Conservation (phyloP, 2,888 invertebrate genomes). For the Himalopsyche anomala region DNA sequence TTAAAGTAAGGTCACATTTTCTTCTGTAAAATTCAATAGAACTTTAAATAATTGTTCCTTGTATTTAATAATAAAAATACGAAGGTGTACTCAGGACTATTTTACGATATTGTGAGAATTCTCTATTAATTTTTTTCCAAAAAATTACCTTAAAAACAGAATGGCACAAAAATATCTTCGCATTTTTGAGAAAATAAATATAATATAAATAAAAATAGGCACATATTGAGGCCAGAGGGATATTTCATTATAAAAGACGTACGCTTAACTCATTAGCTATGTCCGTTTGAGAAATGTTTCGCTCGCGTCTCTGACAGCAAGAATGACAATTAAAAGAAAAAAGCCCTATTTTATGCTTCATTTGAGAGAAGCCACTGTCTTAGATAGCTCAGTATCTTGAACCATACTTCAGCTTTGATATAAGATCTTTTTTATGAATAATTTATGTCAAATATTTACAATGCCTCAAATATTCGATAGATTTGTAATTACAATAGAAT, state of each 20-base stretch:
- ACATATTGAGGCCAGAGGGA: neutral
- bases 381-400: neutral
- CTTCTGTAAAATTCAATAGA: too few relatives aligned
- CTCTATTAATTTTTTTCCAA: too few relatives aligned
- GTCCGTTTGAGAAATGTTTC: conserved; percentile 6
- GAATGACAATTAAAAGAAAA: conserved; percentile 55
- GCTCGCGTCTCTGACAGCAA: conserved; percentile 44
- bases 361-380: neutral
- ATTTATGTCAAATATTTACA: too few relatives aligned
- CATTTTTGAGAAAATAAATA: neutral
- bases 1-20: too few relatives aligned
- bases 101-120: too few relatives aligned
- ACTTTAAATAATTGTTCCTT: too few relatives aligned
- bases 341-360: conserved; percentile 7
- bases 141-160: neutral
- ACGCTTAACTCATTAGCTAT: neutral
- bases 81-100: too few relatives aligned
- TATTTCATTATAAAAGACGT: conserved; percentile 20
- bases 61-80: too few relatives aligned
- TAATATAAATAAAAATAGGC: neutral
- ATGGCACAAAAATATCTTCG: neutral
- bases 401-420: neutral
- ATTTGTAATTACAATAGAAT: too few relatives aligned
- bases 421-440: too few relatives aligned
- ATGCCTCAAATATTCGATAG: too few relatives aligned